Percentiles rank a stretch among this genome's conserved stretches.
Conservation (phyloP, 2,888 invertebrate genomes). For the Blomia tropicalis region DNA sequence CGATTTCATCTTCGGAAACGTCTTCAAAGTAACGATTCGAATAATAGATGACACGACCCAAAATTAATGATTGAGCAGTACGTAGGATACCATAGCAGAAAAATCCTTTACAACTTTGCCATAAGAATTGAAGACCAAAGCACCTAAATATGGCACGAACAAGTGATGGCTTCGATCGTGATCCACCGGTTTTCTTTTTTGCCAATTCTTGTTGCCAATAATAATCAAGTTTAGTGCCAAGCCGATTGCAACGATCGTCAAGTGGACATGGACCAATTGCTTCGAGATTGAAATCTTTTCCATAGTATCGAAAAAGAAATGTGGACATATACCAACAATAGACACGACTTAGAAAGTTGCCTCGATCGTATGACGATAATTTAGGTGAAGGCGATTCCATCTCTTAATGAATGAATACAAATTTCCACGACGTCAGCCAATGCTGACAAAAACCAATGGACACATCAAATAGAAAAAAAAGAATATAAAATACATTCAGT, state of each 20-base stretch:
- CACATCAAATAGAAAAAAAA: too few relatives aligned
- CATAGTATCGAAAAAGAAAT: background rate
- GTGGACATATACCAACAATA: background rate
- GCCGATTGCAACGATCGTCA: background rate
- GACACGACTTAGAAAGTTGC: background rate
- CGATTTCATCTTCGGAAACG: background rate
- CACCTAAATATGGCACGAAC: background rate
- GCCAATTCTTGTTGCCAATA: background rate
- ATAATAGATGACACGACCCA: slow-evolving; percentile 12
- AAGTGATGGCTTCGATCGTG: too few relatives aligned
- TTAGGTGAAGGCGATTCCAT: background rate
- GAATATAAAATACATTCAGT: too few relatives aligned
- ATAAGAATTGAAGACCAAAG: background rate
- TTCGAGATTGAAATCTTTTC: background rate
- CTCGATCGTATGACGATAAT: slow-evolving; percentile 2
- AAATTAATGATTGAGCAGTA: background rate
- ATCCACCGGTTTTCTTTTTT: too few relatives aligned
- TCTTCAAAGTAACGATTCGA: background rate
- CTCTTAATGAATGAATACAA: too few relatives aligned
- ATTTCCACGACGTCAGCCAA: too few relatives aligned
- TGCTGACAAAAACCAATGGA: too few relatives aligned
- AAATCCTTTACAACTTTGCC: background rate
- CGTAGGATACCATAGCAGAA: background rate
- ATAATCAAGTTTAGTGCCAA: background rate
- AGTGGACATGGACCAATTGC: background rate